phyloP scores from a whole-genome alignment of 2,797 vertebrate species.

The Pelochelys cantorii region DNA sequence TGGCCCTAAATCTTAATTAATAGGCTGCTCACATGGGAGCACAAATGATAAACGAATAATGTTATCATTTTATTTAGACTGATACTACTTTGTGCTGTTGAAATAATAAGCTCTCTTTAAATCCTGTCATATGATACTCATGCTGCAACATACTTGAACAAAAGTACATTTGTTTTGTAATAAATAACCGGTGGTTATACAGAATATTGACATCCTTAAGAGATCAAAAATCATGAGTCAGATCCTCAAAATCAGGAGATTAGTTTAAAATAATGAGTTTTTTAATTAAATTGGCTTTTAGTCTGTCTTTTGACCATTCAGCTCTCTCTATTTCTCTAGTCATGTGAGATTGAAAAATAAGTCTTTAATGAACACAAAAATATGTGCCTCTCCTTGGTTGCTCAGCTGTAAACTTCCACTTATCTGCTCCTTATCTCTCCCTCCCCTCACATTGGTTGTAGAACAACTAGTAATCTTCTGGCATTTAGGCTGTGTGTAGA shows the following conservation, averaged over 20 bases:
- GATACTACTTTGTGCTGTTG: slow-evolving; percentile 50
- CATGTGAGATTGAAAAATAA: not conserved
- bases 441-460: not conserved
- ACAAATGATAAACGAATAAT: slow-evolving; percentile 57
- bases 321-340: too few species aligned
- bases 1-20: slow-evolving; percentile 31
- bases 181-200: slow-evolving; percentile 55
- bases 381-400: not conserved
- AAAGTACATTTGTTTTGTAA: slow-evolving; percentile 53
- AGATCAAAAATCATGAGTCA: not conserved
- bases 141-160: slow-evolving; percentile 58
- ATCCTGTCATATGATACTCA: slow-evolving; percentile 61
- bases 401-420: not conserved
- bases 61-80: slow-evolving; percentile 62
- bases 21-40: slow-evolving; percentile 17
- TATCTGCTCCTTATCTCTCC: not conserved
- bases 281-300: too few species aligned
- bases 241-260: not conserved
- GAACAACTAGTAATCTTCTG: not conserved
- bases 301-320: too few species aligned
- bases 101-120: slow-evolving; percentile 59
- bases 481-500: too few species aligned
- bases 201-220: not conserved
- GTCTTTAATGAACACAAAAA: not conserved
- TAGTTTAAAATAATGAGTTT: not conserved